These are phyloP conservation scores for Drosophila parabipectinata DNA, from an alignment of 1,140 invertebrate species.

Conservation along the genomic window DNA sequence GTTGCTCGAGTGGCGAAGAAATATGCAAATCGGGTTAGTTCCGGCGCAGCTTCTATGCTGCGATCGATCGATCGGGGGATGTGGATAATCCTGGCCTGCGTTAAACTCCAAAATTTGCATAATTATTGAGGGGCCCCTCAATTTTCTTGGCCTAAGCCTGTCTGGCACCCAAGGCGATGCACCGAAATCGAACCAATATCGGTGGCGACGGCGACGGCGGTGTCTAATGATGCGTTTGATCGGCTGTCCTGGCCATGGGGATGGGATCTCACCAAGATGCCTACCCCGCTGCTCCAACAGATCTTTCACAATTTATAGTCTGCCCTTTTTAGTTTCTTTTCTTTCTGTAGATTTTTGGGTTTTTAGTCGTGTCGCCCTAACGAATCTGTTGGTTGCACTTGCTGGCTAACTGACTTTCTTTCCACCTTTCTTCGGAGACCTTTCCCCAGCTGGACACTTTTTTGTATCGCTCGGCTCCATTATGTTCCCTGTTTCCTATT, in stretches of 20 bases:
- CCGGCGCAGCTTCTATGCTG: slow-evolving; percentile 76
- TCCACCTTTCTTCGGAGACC: slow-evolving; percentile 33
- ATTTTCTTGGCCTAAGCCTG: slow-evolving; percentile 37
- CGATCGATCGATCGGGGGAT: slow-evolving; percentile 33
- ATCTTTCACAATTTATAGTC: slow-evolving; percentile 64
- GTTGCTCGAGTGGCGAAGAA: slow-evolving; percentile 64
- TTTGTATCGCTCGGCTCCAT: slow-evolving; percentile 31
- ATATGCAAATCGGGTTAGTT: slow-evolving; percentile 77
- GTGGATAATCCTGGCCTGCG: slow-evolving; percentile 64
- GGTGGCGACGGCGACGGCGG: slow-evolving; percentile 57
- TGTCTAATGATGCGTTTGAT: slow-evolving; percentile 78
- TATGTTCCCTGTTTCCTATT: slow-evolving; percentile 15
- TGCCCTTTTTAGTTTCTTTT: slow-evolving; percentile 35
- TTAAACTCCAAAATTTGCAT: slow-evolving; percentile 70
- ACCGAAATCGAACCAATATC: slow-evolving; percentile 38
- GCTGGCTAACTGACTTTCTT: slow-evolving; percentile 42
- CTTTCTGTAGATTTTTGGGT: slow-evolving; percentile 1
- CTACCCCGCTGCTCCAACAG: slow-evolving; percentile 19
- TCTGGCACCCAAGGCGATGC: slow-evolving; percentile 55
- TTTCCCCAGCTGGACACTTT: slow-evolving; percentile 77
- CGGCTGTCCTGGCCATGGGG: slow-evolving; percentile 29
- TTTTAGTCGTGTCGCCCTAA: slow-evolving; percentile 37
- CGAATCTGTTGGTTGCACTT: slow-evolving; percentile 48
- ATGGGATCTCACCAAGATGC: neutral
- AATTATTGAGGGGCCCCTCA: slow-evolving; percentile 66